These are phyloP conservation scores for Macropodus opercularis DNA, from an alignment of 2,797 vertebrate genomes.

Conservation along the genomic window DNA sequence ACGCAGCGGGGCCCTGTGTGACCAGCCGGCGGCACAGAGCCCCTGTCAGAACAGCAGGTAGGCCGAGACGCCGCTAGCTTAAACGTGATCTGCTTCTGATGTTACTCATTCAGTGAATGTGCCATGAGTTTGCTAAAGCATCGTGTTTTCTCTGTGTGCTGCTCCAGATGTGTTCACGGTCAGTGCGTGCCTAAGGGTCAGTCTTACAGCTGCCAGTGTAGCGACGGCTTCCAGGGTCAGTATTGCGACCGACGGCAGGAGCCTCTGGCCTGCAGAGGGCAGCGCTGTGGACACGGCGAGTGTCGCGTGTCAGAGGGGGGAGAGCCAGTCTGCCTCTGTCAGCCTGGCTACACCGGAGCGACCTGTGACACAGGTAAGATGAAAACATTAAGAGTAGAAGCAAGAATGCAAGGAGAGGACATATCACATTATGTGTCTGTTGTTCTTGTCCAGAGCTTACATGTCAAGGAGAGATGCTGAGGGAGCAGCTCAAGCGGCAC, in stretches of 20 bases:
- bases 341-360: slow-evolving; percentile 84
- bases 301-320: slow-evolving; percentile 86
- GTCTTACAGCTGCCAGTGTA: slow-evolving; percentile 89
- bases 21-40: slow-evolving; percentile 82
- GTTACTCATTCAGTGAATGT: no score
- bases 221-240: slow-evolving; percentile 86
- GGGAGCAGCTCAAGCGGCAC: slow-evolving; percentile 91
- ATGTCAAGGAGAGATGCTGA: slow-evolving; percentile 89
- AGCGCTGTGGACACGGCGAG: slow-evolving; percentile 89
- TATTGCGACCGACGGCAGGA: slow-evolving; percentile 89
- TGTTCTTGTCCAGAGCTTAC: slow-evolving; percentile 78
- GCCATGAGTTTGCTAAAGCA: not conserved
- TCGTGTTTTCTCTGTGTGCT: not conserved
- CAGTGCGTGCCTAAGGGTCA: slow-evolving; percentile 82
- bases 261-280: slow-evolving; percentile 84
- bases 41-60: slow-evolving; percentile 90
- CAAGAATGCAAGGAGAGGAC: not conserved
- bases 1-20: slow-evolving; percentile 88
- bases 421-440: not conserved
- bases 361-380: slow-evolving; percentile 89
- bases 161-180: slow-evolving; percentile 88
- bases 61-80: no score
- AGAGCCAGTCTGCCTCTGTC: slow-evolving; percentile 88
- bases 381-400: no score
- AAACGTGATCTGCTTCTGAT: no score